These are phyloP conservation scores for Drosophila bipectinata DNA, from an alignment of 1,140 invertebrate species.

Conservation along the genomic window DNA sequence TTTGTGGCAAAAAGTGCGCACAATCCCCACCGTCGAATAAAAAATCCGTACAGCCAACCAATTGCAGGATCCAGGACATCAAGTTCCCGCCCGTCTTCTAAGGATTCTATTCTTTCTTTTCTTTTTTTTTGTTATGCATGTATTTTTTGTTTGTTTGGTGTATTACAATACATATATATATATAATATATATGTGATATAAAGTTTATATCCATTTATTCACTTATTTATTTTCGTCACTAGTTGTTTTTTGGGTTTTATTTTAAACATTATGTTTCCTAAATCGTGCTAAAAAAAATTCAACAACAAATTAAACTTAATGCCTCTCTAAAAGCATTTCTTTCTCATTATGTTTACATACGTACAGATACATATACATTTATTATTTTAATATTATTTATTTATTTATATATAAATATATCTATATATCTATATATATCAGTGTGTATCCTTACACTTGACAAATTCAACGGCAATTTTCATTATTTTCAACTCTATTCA, in stretches of 20 bases:
- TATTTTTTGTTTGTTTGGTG: slow-evolving; percentile 24
- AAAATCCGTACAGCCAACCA: slow-evolving; percentile 66
- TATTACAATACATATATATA: slow-evolving; percentile 48
- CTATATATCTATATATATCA: slow-evolving; percentile 33
- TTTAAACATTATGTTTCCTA: slow-evolving; percentile 55
- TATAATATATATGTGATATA: slow-evolving; percentile 13
- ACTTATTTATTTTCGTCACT: neutral
- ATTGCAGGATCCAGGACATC: slow-evolving; percentile 47
- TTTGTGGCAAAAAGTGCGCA: slow-evolving; percentile 75
- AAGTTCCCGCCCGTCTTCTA: slow-evolving; percentile 1
- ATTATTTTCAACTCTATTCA: slow-evolving; percentile 53
- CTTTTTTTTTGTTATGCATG: slow-evolving; percentile 12
- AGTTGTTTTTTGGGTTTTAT: neutral
- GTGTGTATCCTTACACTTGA: slow-evolving; percentile 36
- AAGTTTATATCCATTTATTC: slow-evolving; percentile 12
- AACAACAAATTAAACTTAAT: slow-evolving; percentile 59
- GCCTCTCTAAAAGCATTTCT: slow-evolving; percentile 52
- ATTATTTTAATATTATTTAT: slow-evolving; percentile 4
- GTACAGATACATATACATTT: slow-evolving; percentile 25
- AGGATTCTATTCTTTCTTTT: neutral
- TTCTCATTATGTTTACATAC: slow-evolving; percentile 24
- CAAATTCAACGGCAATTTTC: slow-evolving; percentile 60
- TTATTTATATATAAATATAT: slow-evolving; percentile 2
- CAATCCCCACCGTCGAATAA: slow-evolving; percentile 76
- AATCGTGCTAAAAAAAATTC: slow-evolving; percentile 69